Percentiles rank a stretch among this genome's conserved stretches.
phyloP scores from a whole-genome alignment of 2,797 vertebrate genomes.

The Clarias platycephalus region DNA sequence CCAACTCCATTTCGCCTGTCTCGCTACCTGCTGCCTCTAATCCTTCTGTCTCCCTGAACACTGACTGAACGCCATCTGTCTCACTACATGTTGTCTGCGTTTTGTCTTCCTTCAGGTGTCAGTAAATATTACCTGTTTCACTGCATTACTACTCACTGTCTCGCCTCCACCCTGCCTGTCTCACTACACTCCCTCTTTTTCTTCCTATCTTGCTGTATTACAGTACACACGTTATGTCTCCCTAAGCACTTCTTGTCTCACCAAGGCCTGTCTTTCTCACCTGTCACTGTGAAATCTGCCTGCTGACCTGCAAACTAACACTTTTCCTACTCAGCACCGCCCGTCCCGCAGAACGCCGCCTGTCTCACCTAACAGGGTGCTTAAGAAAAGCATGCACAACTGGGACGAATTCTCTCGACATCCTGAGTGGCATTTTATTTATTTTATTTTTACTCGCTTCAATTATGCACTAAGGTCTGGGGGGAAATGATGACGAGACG shows the following conservation, averaged over 20 bases:
- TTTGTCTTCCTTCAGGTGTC: background rate
- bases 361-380: background rate
- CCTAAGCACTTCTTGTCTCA: background rate
- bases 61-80: background rate
- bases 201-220: background rate
- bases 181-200: background rate
- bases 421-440: conserved; percentile 32
- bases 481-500: conserved; percentile 20
- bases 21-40: background rate
- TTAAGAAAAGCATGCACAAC: conserved; percentile 17
- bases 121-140: background rate
- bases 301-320: background rate
- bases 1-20: background rate
- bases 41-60: background rate
- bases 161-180: background rate
- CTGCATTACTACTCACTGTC: background rate
- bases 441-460: conserved; percentile 38
- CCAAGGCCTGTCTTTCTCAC: background rate
- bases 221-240: background rate
- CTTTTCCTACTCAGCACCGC: background rate
- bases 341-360: background rate
- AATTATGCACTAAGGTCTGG: conserved; percentile 27
- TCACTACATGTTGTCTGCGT: background rate
- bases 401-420: conserved; percentile 25
- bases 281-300: background rate